These are phyloP conservation scores for Pomacea maculata DNA, from an alignment of 1,140 invertebrate genomes.

Conservation along the genomic window DNA sequence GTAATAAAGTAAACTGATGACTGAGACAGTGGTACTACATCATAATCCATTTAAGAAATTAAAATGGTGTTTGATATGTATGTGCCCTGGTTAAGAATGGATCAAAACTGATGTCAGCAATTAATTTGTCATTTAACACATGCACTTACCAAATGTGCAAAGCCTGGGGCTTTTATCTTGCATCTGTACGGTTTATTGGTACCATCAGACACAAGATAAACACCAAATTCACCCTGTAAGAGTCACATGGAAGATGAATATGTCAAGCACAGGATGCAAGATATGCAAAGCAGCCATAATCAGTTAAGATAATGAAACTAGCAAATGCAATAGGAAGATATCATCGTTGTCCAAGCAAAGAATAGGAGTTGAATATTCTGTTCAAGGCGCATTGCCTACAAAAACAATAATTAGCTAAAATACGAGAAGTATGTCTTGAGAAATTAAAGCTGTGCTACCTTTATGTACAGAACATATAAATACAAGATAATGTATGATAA, in stretches of 20 bases:
- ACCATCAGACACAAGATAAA: constrained; percentile 96
- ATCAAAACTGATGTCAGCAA: too few species aligned
- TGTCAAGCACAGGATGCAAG: neutral
- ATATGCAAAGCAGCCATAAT: neutral
- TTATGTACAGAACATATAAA: neutral
- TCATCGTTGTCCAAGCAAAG: too few species aligned
- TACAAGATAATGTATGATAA: neutral
- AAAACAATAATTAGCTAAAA: neutral
- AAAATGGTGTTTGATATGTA: too few species aligned
- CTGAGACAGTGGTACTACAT: too few species aligned
- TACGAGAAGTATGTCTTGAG: neutral
- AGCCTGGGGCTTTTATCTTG: constrained; percentile 97
- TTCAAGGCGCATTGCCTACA: too few species aligned
- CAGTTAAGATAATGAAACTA: too few species aligned
- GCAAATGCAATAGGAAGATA: neutral
- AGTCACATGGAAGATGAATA: too few species aligned
- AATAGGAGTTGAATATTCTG: too few species aligned
- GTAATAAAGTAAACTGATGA: too few species aligned
- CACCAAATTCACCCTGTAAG: constrained; percentile 88
- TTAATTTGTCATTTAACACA: too few species aligned
- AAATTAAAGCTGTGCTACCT: neutral
- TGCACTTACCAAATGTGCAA: constrained; percentile 79
- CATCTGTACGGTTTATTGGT: constrained; percentile 94
- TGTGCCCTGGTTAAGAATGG: too few species aligned
- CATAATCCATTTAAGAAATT: too few species aligned